Base-by-base conservation (phyloP, 2,797 vertebrate genomes). In the Cygnus olor region DNA sequence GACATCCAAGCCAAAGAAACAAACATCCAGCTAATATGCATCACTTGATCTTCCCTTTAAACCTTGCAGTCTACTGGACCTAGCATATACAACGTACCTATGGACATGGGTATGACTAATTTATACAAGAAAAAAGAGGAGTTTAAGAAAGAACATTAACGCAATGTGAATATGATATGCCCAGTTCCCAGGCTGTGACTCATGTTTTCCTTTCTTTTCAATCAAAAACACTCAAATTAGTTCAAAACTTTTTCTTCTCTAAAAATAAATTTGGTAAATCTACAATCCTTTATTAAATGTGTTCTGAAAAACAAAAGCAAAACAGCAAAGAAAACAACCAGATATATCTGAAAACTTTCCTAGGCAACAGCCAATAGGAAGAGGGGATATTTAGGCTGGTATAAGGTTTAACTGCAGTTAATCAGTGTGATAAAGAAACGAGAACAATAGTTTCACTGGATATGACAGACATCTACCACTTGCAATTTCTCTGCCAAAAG, bases 131-230 rank as follows among this genome's bases (percentile, higher is more conserved):
- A 78, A 45, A 45, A 76, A 69, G 2, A 51, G 68, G 7, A 42
- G 10, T 47, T 90, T 77, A 2, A 12, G 73, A 88, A 79, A 57
- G 30, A 44, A 34, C 49, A 85, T 22, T 14, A 77, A 64, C 14
- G 12, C 40, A 70, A 70, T 68, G 34, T 60, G 78, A 90, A 72
- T 38, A 56, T 44, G 11, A 70, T 70, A 40, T 80, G 64, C 32
- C 45, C 70, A 28, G 49, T 88, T 96, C 89, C 79, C 72, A 85
- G 57, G 28, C 65, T 88, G 47, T 84, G 74, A 88, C 53, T 94
- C 57, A 85, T 66, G 19, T 77, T 93, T 95, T 93, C 71, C 64
- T 76, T 94, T 69, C 60, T 74, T 83, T 83, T 85, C 61, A 71
- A 57, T 80, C 30, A 92, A 73, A 76, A 89, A 93, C 34, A 73